Evolutionary conservation across 2,888 invertebrate genomes (phyloP).

Genomic region (Ramazzottius varieornatus): DNA sequence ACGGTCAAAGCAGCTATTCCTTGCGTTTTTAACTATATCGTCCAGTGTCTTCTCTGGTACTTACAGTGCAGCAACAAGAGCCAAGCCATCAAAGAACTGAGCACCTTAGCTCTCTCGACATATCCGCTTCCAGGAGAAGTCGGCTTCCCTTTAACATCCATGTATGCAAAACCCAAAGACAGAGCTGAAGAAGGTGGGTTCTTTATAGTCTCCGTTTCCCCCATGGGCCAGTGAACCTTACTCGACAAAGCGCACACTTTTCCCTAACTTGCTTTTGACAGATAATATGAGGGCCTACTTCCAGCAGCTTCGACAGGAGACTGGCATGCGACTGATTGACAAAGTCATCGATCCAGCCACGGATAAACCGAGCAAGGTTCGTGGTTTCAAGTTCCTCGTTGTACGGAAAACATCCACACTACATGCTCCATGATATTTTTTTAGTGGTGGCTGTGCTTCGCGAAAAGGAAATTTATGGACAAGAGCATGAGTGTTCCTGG

Average conservation of each 20-base stretch:
- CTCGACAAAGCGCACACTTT: too few relatives aligned
- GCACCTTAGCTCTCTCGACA: constrained; percentile 50
- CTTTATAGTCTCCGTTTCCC: too few relatives aligned
- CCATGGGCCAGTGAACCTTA: too few relatives aligned
- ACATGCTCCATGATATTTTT: constrained; percentile 10
- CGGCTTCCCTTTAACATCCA: constrained; percentile 77
- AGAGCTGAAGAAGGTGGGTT: constrained; percentile 46
- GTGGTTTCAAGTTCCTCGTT: too few relatives aligned
- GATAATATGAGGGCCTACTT: constrained; percentile 75
- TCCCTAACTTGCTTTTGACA: too few relatives aligned
- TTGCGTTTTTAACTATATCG: neutral
- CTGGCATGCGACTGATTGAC: constrained; percentile 64
- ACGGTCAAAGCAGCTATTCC: too few relatives aligned
- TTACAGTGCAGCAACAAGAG: constrained; percentile 44
- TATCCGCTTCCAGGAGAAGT: constrained; percentile 24
- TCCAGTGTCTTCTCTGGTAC: neutral
- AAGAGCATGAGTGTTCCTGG: constrained; percentile 76
- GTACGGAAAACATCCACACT: neutral
- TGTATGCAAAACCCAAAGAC: constrained; percentile 59
- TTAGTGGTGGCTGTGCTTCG: constrained; percentile 93
- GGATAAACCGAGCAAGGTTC: constrained; percentile 67
- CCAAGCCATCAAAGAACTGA: constrained; percentile 75
- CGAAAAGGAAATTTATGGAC: constrained; percentile 98
- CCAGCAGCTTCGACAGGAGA: constrained; percentile 78
- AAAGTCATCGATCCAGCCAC: constrained; percentile 66